Conservation (phyloP, 2,113 vertebrate species). For the Rhinolophus sinicus region DNA sequence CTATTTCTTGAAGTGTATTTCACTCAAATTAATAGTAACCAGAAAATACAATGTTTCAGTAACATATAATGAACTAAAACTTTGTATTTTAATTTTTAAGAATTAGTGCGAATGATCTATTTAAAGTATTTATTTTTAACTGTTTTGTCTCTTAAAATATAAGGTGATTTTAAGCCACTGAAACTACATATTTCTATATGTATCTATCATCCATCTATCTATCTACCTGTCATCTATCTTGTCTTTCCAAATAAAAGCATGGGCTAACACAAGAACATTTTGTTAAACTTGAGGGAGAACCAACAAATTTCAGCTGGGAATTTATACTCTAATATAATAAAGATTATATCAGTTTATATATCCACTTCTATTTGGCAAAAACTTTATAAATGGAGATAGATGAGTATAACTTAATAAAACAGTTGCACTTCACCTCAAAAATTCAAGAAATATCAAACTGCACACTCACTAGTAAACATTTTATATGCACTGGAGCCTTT, state of each 20-base stretch:
- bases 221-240: not conserved
- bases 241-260: not conserved
- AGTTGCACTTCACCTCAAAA: not conserved
- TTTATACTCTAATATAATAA: not conserved
- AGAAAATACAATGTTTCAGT: not conserved
- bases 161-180: not conserved
- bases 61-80: not conserved
- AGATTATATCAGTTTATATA: not conserved
- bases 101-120: not conserved
- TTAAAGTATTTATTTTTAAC: not conserved
- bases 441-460: not conserved
- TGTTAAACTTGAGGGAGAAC: not conserved
- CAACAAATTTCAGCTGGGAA: not conserved
- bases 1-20: not conserved
- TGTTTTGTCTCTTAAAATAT: not conserved
- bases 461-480: not conserved
- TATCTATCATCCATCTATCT: not conserved
- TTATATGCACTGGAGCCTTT: too few species aligned
- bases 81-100: not conserved
- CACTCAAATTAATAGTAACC: not conserved
- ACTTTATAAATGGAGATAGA: not conserved
- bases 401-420: not conserved
- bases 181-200: not conserved
- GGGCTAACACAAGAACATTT: not conserved
- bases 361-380: not conserved